These are phyloP conservation scores for Echinarachnius parma DNA, from an alignment of 53 echinoderm and acorn worm species.

Conservation along the genomic window DNA sequence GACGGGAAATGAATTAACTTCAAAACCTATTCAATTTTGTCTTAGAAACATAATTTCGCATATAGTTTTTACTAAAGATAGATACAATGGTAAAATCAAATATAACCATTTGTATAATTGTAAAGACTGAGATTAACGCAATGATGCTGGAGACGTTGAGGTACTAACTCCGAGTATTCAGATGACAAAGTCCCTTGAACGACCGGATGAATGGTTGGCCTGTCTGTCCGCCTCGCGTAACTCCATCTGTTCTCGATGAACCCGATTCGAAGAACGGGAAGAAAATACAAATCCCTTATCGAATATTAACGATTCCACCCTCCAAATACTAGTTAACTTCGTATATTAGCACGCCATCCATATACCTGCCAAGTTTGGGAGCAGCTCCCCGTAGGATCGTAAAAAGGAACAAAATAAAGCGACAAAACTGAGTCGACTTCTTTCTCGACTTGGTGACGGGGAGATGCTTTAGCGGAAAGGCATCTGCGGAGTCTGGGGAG, in stretches of 20 bases:
- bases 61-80: too few relatives aligned
- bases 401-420: constrained; percentile 14
- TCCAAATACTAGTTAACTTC: constrained; percentile 19
- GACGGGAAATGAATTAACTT: too few relatives aligned
- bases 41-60: too few relatives aligned
- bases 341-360: not conserved
- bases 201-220: constrained; percentile 15
- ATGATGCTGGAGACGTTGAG: too few relatives aligned
- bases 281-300: constrained; percentile 34
- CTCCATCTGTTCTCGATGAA: constrained; percentile 21
- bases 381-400: constrained; percentile 1
- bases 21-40: too few relatives aligned
- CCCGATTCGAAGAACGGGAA: too few relatives aligned
- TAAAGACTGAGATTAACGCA: too few relatives aligned
- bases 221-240: constrained; percentile 8
- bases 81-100: too few relatives aligned
- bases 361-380: constrained; percentile 36
- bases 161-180: too few relatives aligned
- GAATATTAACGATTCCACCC: constrained; percentile 18
- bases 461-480: constrained; percentile 43
- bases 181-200: too few relatives aligned
- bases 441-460: constrained; percentile 27
- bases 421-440: constrained; percentile 38
- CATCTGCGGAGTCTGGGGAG: constrained; percentile 17
- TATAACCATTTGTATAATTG: too few relatives aligned